phyloP scores from a whole-genome alignment of 2,113 vertebrate species.

The Phainopepla nitens region DNA sequence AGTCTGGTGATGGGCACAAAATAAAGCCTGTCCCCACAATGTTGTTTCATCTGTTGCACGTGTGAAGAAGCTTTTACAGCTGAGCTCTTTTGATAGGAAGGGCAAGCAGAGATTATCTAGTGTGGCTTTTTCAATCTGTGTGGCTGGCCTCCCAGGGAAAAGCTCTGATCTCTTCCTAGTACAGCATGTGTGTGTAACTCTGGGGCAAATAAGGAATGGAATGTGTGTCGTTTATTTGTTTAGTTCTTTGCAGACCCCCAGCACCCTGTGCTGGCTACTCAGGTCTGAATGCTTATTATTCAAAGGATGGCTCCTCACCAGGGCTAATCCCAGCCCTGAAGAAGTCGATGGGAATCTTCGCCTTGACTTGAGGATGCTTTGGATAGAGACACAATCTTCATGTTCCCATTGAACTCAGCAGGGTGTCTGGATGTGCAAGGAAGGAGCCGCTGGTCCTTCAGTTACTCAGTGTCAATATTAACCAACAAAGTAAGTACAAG shows the following conservation, averaged over 20 bases:
- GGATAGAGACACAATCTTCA: not conserved
- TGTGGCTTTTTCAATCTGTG: not conserved
- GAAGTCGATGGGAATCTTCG: not conserved
- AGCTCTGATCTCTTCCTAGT: not conserved
- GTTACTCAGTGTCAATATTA: not conserved
- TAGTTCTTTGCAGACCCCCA: not conserved
- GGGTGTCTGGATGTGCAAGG: not conserved
- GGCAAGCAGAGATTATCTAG: not conserved
- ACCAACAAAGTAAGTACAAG: conserved; percentile 6
- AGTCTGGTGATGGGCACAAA: not conserved
- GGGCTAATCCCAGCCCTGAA: not conserved
- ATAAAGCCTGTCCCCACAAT: not conserved
- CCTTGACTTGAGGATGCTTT: not conserved
- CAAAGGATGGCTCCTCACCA: not conserved
- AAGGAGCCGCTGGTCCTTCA: not conserved
- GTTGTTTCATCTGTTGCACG: not conserved
- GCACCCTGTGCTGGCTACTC: not conserved
- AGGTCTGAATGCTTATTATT: not conserved
- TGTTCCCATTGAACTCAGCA: not conserved
- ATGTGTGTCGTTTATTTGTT: conserved; percentile 53
- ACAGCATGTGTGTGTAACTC: not conserved
- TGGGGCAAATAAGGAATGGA: conserved; percentile 10
- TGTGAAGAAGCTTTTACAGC: conserved; percentile 17
- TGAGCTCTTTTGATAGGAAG: not conserved
- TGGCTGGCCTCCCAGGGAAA: conserved; percentile 22